These are phyloP conservation scores for Deilephila elpenor DNA, from an alignment of 2,888 invertebrate species.

Conservation along the genomic window DNA sequence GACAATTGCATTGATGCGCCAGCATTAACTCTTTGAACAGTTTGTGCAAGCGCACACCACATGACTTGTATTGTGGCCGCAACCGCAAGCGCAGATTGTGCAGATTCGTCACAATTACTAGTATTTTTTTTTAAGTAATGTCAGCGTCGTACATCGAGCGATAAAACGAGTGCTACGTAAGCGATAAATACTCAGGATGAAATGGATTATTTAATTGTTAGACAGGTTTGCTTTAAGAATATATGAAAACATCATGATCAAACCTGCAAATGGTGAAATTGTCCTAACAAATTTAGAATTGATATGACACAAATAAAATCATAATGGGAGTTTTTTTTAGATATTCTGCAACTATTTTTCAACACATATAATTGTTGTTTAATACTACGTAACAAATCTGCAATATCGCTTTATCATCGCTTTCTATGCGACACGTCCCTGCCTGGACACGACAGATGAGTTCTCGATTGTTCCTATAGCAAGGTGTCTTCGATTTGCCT, in stretches of 20 bases:
- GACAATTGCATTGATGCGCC: slow-evolving; percentile 25
- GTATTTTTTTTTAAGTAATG: slow-evolving; percentile 32
- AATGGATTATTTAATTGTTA: no score
- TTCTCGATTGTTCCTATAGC: slow-evolving; percentile 30
- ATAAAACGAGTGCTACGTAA: not conserved
- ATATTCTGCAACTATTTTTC: no score
- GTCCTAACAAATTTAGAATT: no score
- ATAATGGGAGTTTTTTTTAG: no score
- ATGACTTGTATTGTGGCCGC: slow-evolving; percentile 64
- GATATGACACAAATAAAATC: no score
- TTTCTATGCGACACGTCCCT: slow-evolving; percentile 35
- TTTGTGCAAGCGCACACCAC: slow-evolving; percentile 67
- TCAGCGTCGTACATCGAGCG: not conserved
- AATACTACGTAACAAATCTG: not conserved
- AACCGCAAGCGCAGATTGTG: slow-evolving; percentile 74
- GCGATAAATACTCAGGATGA: no score
- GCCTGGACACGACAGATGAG: slow-evolving; percentile 37
- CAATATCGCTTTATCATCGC: not conserved
- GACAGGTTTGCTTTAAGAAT: no score
- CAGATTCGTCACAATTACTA: slow-evolving; percentile 59
- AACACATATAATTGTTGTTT: no score
- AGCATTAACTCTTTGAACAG: slow-evolving; percentile 56
- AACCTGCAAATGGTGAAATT: no score
- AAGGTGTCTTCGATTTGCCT: slow-evolving; percentile 38
- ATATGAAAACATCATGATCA: no score